These are phyloP conservation scores for Halyomorpha halys DNA, from an alignment of 1,140 invertebrate genomes.

Conservation along the genomic window DNA sequence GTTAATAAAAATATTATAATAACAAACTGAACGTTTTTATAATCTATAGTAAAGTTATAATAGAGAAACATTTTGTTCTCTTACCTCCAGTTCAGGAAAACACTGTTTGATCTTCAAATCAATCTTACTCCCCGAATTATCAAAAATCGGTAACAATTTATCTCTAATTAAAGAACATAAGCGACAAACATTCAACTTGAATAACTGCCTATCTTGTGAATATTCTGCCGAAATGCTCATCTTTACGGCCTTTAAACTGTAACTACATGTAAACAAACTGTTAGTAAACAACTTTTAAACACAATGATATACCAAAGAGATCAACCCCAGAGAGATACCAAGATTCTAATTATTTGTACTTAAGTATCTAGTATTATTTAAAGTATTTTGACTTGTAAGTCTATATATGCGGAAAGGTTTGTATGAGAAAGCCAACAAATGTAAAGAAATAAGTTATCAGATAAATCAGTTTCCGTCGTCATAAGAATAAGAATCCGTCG, in stretches of 20 bases:
- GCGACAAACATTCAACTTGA: constrained; percentile 20
- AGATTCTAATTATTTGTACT: too few species aligned
- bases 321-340: too few species aligned
- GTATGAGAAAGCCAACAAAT: too few species aligned
- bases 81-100: constrained; percentile 18
- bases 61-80: background rate
- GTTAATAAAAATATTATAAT: background rate
- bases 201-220: constrained; percentile 2
- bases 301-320: too few species aligned
- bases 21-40: background rate
- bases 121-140: constrained; percentile 19
- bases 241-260: background rate
- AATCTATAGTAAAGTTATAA: background rate
- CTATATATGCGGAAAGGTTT: too few species aligned
- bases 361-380: too few species aligned
- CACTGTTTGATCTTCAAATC: constrained; percentile 21
- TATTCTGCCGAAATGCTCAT: background rate
- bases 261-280: too few species aligned
- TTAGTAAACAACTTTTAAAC: too few species aligned
- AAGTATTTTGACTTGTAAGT: too few species aligned
- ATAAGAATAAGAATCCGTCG: too few species aligned
- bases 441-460: too few species aligned
- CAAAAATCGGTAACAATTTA: constrained; percentile 22
- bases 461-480: too few species aligned
- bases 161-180: constrained; percentile 18